phyloP scores from a whole-genome alignment of 2,888 invertebrate genomes.

The Aleiodes testaceus region DNA sequence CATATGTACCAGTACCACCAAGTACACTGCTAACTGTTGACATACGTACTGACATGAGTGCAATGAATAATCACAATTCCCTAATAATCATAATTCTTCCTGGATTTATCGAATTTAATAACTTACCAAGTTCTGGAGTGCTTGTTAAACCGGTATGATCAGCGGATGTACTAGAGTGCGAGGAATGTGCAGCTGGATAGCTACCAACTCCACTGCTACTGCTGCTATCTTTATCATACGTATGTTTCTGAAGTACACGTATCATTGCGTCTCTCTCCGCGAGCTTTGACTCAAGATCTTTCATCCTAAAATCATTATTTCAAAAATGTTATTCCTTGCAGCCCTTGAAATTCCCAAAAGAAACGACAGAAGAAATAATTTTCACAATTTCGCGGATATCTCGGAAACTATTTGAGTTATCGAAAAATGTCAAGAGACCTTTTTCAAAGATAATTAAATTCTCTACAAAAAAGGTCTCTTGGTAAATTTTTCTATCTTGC shows the following conservation, averaged over 20 bases:
- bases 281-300: constrained; percentile 89
- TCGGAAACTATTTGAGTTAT: too few species aligned
- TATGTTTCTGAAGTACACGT: constrained; percentile 87
- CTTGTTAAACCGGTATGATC: constrained; percentile 67
- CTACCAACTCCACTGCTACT: constrained; percentile 74
- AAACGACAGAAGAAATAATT: too few species aligned
- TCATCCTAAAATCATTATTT: constrained; percentile 76
- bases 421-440: too few species aligned
- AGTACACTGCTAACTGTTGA: constrained; percentile 76
- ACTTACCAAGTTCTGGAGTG: constrained; percentile 68
- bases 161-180: constrained; percentile 70
- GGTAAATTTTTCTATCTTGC: too few species aligned
- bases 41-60: constrained; percentile 48
- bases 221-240: constrained; percentile 81
- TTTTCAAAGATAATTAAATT: too few species aligned
- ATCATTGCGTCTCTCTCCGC: constrained; percentile 94
- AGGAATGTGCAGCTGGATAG: constrained; percentile 73
- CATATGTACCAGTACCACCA: constrained; percentile 76
- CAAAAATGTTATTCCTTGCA: constrained; percentile 18
- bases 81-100: neutral
- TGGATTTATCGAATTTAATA: neutral
- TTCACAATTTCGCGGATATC: too few species aligned
- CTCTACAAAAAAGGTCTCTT: too few species aligned
- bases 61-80: neutral
- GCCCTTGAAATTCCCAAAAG: too few species aligned